Evolutionary conservation across 2,113 vertebrate genomes (phyloP).

Genomic region (Malurus melanocephalus): DNA sequence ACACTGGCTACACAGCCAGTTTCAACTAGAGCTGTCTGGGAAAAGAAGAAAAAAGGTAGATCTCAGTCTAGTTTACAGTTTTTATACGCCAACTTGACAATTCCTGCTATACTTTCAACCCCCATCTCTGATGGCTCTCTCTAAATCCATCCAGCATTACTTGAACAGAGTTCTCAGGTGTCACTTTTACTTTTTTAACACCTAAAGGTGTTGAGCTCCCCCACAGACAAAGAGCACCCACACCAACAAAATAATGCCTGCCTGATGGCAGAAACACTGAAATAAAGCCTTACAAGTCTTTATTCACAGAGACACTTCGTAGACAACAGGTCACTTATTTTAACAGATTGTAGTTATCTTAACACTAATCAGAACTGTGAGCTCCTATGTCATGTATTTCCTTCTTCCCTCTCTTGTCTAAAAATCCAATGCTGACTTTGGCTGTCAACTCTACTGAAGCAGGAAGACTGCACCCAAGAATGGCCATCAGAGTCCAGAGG

Average conservation of each 20-base stretch:
- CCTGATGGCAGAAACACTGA: not conserved
- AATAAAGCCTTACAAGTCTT: not conserved
- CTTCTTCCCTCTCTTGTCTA: not conserved
- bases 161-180: not conserved
- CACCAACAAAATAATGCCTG: not conserved
- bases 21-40: not conserved
- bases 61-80: not conserved
- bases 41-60: not conserved
- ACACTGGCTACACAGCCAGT: not conserved
- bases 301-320: not conserved
- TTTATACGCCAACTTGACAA: not conserved
- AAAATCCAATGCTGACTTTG: not conserved
- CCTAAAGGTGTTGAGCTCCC: too few relatives aligned
- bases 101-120: not conserved
- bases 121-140: not conserved
- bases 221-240: not conserved
- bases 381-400: not conserved
- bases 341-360: not conserved
- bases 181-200: not conserved
- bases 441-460: not conserved
- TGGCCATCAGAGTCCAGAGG: not conserved
- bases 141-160: not conserved
- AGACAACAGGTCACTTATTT: not conserved
- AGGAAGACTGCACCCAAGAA: not conserved
- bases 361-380: not conserved